Conservation (phyloP, 2,888 invertebrate species). For the Amaurobius ferox region DNA sequence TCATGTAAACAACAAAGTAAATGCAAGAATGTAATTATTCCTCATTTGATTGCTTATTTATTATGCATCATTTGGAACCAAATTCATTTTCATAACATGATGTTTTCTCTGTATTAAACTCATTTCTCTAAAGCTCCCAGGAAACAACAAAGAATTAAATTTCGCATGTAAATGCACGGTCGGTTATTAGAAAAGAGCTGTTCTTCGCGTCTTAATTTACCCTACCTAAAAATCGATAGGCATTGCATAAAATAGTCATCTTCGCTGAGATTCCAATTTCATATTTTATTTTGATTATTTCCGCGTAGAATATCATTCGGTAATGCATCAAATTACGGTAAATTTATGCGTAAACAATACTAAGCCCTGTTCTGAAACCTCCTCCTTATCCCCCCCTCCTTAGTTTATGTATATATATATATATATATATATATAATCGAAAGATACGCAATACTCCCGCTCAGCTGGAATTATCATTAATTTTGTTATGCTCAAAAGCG, state of each 20-base stretch:
- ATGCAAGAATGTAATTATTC: background rate
- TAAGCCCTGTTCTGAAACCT: background rate
- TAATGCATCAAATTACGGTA: constrained; percentile 16
- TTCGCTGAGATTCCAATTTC: background rate
- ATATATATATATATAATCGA: too few species aligned
- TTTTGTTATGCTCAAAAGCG: background rate
- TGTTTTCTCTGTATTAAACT: background rate
- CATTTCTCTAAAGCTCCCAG: background rate
- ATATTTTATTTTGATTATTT: constrained; percentile 10
- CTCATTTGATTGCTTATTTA: background rate
- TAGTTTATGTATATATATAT: background rate
- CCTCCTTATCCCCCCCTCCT: background rate
- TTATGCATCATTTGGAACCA: background rate
- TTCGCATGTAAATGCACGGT: constrained; percentile 4
- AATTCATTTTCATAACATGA: background rate
- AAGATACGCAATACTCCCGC: background rate
- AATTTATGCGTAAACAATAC: constrained; percentile 12
- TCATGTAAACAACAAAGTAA: too few species aligned
- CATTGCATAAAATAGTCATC: constrained; percentile 3
- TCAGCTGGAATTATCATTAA: background rate
- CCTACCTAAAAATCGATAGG: constrained; percentile 5
- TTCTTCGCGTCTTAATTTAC: background rate
- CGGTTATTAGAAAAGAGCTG: background rate
- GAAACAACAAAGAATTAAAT: constrained; percentile 9
- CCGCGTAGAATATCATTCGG: background rate